A percentile compares a stretch with the other conserved stretches of the same genome.
Evolutionary conservation across 2,888 invertebrate species (phyloP).

Genomic region (Zhengitettix transpicula): DNA sequence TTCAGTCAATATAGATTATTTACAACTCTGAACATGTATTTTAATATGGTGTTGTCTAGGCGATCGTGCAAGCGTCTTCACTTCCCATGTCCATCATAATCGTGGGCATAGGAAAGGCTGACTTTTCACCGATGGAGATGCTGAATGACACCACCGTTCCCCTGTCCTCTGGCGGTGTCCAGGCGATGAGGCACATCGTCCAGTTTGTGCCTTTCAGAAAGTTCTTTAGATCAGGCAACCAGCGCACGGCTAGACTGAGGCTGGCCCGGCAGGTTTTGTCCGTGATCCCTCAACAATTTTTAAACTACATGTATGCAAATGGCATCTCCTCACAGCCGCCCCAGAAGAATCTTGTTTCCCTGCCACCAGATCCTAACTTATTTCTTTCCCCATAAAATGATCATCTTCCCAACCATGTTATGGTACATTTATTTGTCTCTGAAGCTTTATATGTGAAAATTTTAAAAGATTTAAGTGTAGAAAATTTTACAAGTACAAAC

Average conservation of each 20-base stretch:
- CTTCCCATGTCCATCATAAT: slow-evolving; percentile 40
- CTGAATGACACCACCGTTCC: slow-evolving; percentile 19
- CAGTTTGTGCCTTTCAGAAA: slow-evolving; percentile 37
- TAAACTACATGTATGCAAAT: slow-evolving; percentile 29
- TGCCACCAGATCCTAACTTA: slow-evolving; percentile 20
- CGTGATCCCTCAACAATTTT: slow-evolving; percentile 35
- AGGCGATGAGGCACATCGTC: slow-evolving; percentile 38
- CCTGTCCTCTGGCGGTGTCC: slow-evolving; percentile 15
- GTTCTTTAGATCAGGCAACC: slow-evolving; percentile 18
- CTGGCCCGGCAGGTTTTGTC: slow-evolving; percentile 40
- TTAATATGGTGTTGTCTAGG: slow-evolving; percentile 10
- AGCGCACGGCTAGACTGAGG: slow-evolving; percentile 19
- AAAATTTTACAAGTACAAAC: too few relatives aligned
- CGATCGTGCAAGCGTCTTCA: slow-evolving; percentile 27
- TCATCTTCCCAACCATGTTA: too few relatives aligned
- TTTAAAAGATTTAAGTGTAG: too few relatives aligned
- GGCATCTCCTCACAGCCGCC: slow-evolving; percentile 29
- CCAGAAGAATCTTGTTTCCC: slow-evolving; percentile 15
- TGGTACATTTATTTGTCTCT: too few relatives aligned
- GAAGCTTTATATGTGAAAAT: too few relatives aligned
- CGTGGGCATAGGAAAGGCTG: slow-evolving; percentile 26
- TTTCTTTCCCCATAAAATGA: neutral
- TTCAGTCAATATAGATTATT: neutral
- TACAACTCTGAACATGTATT: neutral
- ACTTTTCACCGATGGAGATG: slow-evolving; percentile 19